These are phyloP conservation scores for Aspidapion aeneum DNA, from an alignment of 2,888 invertebrate species.

Conservation along the genomic window DNA sequence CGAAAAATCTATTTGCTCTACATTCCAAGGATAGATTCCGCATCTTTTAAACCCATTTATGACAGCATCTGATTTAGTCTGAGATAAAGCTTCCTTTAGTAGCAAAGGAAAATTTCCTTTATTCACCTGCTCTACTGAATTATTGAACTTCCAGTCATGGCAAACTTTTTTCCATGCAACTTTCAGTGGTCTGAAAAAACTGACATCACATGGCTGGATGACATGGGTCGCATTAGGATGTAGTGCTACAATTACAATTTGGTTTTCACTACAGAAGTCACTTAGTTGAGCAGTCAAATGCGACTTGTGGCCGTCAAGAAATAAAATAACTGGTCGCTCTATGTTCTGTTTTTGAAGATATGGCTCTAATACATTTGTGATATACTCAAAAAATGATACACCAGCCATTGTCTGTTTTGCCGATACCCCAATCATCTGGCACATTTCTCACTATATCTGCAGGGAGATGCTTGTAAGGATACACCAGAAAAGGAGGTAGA, in stretches of 20 bases:
- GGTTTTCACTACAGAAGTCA: conserved; percentile 15
- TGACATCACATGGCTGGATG: conserved; percentile 20
- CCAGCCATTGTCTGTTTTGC: conserved; percentile 21
- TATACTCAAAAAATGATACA: conserved; percentile 20
- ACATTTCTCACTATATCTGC: background rate
- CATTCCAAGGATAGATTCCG: conserved; percentile 7
- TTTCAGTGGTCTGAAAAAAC: conserved; percentile 20
- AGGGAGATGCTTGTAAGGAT: conserved; percentile 3
- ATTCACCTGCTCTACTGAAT: conserved; percentile 7
- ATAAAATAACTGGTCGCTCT: background rate
- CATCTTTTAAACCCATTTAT: conserved; percentile 15
- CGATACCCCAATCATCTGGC: conserved; percentile 12
- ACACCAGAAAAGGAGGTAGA: conserved; percentile 11
- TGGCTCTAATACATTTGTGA: conserved; percentile 18
- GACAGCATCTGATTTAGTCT: background rate
- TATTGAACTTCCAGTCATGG: background rate
- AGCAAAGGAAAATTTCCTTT: conserved; percentile 10
- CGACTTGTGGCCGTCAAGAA: conserved; percentile 19
- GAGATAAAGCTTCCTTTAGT: conserved; percentile 4
- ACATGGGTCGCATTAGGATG: conserved; percentile 23
- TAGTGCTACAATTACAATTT: conserved; percentile 19
- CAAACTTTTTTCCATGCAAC: conserved; percentile 11
- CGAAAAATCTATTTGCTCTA: conserved; percentile 8
- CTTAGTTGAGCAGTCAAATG: conserved; percentile 20
- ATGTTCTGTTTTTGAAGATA: conserved; percentile 9